Base-by-base conservation (phyloP, 2,797 vertebrate genomes). In the Mus minutoides region DNA sequence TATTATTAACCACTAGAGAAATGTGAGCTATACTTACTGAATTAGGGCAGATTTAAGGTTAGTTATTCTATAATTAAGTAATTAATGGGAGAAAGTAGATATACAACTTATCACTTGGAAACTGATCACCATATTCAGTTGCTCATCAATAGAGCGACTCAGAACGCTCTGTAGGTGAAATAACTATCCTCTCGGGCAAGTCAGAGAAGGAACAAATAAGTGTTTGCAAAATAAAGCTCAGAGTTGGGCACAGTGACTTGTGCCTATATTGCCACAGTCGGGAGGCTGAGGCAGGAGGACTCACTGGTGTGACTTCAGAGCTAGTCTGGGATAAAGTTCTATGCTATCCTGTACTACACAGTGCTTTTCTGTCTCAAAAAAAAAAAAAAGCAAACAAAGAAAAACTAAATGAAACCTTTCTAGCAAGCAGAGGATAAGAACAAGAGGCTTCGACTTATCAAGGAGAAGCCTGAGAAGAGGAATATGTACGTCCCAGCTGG, bases 141-240 rank as follows among this genome's bases (percentile, higher is more conserved):
- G 43, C 73, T 92, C 34, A 60, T 40, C 76, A 84, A 54, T 17
- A 58, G 1, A 93, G 62, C 52, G 64, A 52, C n/a, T 60, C 52
- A 52, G 0, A 73, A 73, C 49, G 43, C 37, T 88, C 29, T 26
- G 8, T 26, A 12, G 62, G 13, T 80, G 71, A 89, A 78, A 58
- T 67, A 88, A 34, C 37, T 94, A 83, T 49, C 43, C 60, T 80
- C 21, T 69, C 49, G 37, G 13, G 8, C 77, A 54, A 83, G 73
- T n/a, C 14, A 71, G 2, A 88, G 29, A 29, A 79, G 87, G 84
- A 90, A 76, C n/a, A 76, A 60, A 91, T 62, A 88, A 93, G 84
- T 87, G 64, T 90, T 37, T 58, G 79, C 56, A 93, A 93, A 95
- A 94, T 80, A 94, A 92, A 76, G n/a, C 34, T 90, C 76, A 92